These are phyloP conservation scores for Cairina moschata DNA, from an alignment of 2,113 vertebrate genomes.

Conservation along the genomic window DNA sequence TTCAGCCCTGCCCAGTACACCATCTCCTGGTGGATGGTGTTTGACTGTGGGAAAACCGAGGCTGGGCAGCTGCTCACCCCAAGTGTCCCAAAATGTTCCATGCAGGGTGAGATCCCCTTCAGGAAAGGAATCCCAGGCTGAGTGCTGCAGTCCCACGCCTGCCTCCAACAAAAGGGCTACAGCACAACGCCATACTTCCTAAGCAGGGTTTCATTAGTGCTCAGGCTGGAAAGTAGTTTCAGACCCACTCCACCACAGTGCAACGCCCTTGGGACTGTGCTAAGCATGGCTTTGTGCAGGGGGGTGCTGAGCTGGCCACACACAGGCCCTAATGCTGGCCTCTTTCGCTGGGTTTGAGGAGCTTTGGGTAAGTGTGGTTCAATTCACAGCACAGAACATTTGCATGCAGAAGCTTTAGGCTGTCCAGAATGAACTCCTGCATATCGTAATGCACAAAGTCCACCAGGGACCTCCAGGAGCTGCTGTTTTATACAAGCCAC, in stretches of 20 bases:
- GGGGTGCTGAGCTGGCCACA: neutral
- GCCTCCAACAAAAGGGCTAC: neutral
- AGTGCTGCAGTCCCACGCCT: neutral
- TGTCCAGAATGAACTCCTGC: rapidly evolving
- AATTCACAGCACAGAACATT: rapidly evolving
- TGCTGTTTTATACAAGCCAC: rapidly evolving
- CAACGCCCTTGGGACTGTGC: rapidly evolving
- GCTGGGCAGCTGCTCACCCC: neutral
- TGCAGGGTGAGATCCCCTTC: neutral
- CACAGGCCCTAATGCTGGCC: rapidly evolving
- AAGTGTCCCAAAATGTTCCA: neutral
- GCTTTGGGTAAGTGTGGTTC: rapidly evolving
- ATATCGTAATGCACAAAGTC: rapidly evolving
- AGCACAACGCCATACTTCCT: neutral
- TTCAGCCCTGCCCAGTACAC: neutral
- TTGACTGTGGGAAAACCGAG: neutral
- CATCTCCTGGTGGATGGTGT: no score
- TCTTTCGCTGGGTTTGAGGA: rapidly evolving
- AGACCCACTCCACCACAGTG: no score
- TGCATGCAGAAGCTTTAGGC: rapidly evolving
- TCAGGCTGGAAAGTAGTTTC: rapidly evolving
- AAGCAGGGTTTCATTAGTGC: rapidly evolving
- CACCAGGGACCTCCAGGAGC: neutral
- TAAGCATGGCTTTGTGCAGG: no score
- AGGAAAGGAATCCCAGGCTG: neutral